Evolutionary conservation across 30 jellyfish, hydroid and myxozoan genomes (phyloP), one percentile per base, ranked within the genome.

Genomic region (Aurelia aurita complex sp. Pacific): DNA sequence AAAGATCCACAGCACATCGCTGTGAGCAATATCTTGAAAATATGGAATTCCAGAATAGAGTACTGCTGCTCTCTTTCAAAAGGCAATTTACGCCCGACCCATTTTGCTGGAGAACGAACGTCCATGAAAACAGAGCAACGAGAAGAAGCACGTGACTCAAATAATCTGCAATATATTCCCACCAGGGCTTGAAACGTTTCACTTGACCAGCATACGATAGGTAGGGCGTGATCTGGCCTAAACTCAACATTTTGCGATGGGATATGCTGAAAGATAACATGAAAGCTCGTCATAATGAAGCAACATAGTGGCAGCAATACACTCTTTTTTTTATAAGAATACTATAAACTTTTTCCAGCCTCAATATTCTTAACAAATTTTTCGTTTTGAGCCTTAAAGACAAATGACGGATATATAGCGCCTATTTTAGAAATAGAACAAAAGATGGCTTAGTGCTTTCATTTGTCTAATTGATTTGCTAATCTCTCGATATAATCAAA

Each of bases 121-220:
- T 82, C 92, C 92, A 82, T 10, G 92, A 70, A 4, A 82, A 36
- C 80, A 71, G 57, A 10, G 67, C 92, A 43, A 71, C 62, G 17
- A 72, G 34, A 40, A 82, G 69, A 42, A 82, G 85, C 8, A 65
- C 16, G 43, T 82, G 92, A 38, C 76, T 82, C 16, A 72, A 40
- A 59, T 70, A 82, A 32, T 82, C 92, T 15, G 78, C 69, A 59
- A 82, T 42, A 33, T 82, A 32, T 67, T 82, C 92, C 92, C 92
- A 82, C 92, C 92, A 82, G 13, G 92, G 92, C 62, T 82, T 82
- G 85, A 82, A 40, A 11, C 73, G 73, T 32, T 46, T 71, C 42
- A 40, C 42, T 60, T 68, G 84, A 38, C 59, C 65, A 14, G 62
- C 74, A 16, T 82, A 77, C 36, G 92, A 70, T 16, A 82, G 35